Conservation (phyloP, 2,888 invertebrate species). For the Apamea sordens region DNA sequence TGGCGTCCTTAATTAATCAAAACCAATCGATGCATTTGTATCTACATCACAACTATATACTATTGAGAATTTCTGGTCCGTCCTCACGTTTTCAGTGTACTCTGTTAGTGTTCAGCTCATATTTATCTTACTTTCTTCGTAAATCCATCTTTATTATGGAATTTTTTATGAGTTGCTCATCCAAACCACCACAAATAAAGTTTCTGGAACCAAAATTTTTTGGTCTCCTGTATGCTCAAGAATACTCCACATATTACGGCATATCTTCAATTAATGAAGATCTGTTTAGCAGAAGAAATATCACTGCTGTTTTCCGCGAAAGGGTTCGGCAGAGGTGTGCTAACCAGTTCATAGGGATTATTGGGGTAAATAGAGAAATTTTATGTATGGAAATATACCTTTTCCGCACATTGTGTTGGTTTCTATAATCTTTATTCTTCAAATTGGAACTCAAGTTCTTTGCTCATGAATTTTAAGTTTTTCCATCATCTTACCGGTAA, state of each 20-base stretch:
- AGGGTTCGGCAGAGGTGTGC: neutral
- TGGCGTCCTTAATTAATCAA: neutral
- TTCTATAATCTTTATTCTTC: neutral
- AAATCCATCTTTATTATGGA: neutral
- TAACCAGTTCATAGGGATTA: neutral
- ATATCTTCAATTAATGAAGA: neutral
- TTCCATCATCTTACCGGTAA: neutral
- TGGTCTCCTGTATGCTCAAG: constrained; percentile 1
- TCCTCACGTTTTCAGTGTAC: constrained; percentile 9
- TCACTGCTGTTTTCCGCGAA: neutral
- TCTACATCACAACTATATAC: constrained; percentile 6
- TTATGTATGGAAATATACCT: neutral
- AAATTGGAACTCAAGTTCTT: constrained; percentile 15
- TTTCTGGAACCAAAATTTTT: neutral
- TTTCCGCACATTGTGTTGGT: constrained; percentile 6
- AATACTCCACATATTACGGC: neutral
- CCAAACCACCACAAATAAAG: neutral
- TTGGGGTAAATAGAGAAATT: neutral
- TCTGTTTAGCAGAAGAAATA: neutral
- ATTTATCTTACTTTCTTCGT: neutral
- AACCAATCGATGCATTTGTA: constrained; percentile 1
- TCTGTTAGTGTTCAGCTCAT: constrained; percentile 4
- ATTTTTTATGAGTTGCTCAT: neutral
- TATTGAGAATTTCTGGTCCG: constrained; percentile 12
- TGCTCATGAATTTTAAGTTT: constrained; percentile 27